A percentile compares a stretch with the other conserved stretches of the same genome.
Conservation (phyloP, 1,140 invertebrate species). For the Paralvinella palmiformis region DNA sequence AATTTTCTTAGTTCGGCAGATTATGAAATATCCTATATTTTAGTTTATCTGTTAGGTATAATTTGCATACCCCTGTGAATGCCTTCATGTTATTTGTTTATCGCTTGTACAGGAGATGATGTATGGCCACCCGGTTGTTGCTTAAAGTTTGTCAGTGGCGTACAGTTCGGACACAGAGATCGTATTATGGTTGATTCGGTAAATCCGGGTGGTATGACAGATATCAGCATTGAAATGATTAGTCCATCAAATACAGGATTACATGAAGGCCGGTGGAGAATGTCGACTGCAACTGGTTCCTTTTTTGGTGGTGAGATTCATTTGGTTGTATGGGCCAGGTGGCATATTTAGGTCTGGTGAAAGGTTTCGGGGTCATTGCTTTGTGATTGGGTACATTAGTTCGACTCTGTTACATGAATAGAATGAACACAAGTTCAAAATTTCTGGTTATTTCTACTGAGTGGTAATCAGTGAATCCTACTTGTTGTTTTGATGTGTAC, state of each 20-base stretch:
- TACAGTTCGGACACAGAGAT: conserved; percentile 56
- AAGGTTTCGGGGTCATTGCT: not conserved
- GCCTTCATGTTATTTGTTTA: too few species aligned
- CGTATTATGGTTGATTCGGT: conserved; percentile 59
- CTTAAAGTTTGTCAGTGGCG: conserved; percentile 61
- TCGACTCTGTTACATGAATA: not conserved
- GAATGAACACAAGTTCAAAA: not conserved
- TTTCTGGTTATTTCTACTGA: not conserved
- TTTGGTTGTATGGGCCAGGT: not conserved
- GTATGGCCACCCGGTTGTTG: conserved; percentile 71
- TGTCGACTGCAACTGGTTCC: conserved; percentile 69
- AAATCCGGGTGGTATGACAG: conserved; percentile 60
- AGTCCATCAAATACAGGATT: conserved; percentile 64
- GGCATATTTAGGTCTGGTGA: not conserved
- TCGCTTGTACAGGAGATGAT: conserved; percentile 58
- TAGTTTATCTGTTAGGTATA: too few species aligned
- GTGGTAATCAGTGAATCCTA: not conserved
- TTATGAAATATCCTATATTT: too few species aligned
- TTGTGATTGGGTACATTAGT: not conserved
- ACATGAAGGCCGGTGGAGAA: conserved; percentile 77
- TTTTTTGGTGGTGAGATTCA: conserved; percentile 72
- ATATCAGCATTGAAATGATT: conserved; percentile 63
- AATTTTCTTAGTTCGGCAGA: too few species aligned
- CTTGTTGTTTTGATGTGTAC: not conserved
- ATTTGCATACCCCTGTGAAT: too few species aligned